Conservation (phyloP, 2,113 vertebrate genomes). For the Pampusana beccarii region DNA sequence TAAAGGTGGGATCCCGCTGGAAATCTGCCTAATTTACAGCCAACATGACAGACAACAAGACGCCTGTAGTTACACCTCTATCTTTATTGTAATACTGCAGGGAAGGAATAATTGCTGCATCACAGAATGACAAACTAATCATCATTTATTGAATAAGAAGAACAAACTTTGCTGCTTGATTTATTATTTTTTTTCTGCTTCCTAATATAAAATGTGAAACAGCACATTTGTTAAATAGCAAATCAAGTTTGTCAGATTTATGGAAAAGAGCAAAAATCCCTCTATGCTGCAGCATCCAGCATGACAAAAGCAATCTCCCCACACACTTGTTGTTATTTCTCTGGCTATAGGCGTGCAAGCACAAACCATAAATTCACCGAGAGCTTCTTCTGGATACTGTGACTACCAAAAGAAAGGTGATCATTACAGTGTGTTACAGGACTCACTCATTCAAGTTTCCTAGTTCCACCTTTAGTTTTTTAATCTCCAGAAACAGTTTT, state of each 20-base stretch:
- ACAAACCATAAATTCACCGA: neutral
- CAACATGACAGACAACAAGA: fast-evolving
- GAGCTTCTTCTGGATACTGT: neutral
- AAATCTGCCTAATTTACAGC: neutral
- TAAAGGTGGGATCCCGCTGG: fast-evolving
- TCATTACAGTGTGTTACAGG: fast-evolving
- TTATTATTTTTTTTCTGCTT: neutral
- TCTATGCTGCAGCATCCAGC: neutral
- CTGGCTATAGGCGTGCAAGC: neutral
- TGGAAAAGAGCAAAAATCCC: neutral
- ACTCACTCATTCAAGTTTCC: neutral
- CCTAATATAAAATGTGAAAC: neutral
- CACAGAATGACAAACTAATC: too few species aligned
- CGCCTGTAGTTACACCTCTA: fast-evolving
- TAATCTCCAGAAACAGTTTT: slow-evolving; percentile 55
- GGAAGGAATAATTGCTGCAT: too few species aligned
- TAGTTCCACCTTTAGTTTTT: neutral
- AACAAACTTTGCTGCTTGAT: too few species aligned
- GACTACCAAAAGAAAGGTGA: neutral
- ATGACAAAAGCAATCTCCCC: neutral
- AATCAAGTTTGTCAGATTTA: neutral
- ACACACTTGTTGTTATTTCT: neutral
- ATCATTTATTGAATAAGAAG: too few species aligned
- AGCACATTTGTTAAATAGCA: fast-evolving
- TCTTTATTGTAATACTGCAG: neutral